phyloP scores from a whole-genome alignment of 2,888 invertebrate genomes.

The Esperia sulphurella region DNA sequence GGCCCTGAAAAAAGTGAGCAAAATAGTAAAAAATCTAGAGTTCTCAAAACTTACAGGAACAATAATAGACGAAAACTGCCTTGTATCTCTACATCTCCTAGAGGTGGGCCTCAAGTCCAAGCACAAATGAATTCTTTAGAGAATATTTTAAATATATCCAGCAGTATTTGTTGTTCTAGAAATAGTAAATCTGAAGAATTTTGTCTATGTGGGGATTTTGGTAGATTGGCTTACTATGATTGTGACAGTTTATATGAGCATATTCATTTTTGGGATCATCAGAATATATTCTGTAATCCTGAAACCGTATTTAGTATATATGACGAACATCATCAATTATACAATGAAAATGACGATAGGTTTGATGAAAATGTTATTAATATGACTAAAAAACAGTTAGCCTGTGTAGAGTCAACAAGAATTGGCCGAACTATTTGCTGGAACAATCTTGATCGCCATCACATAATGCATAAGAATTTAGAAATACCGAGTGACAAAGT shows the following conservation, averaged over 20 bases:
- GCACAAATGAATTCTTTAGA: background rate
- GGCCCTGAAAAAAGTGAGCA: conserved; percentile 23
- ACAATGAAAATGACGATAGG: background rate
- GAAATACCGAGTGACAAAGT: background rate
- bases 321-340: conserved; percentile 22
- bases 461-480: background rate
- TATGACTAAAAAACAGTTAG: conserved; percentile 21
- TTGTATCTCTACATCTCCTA: background rate
- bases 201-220: conserved; percentile 62
- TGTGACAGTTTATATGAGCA: conserved; percentile 42
- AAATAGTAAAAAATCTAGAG: conserved; percentile 8
- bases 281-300: conserved; percentile 25
- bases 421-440: conserved; percentile 21
- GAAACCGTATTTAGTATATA: conserved; percentile 48
- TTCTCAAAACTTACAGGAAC: conserved; percentile 41
- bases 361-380: background rate
- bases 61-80: conserved; percentile 16
- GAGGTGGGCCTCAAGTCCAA: background rate
- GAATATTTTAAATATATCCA: conserved; percentile 8
- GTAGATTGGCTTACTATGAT: conserved; percentile 40
- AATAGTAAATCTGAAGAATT: conserved; percentile 25
- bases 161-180: conserved; percentile 11
- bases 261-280: conserved; percentile 51
- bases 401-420: conserved; percentile 27
- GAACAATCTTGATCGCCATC: conserved; percentile 11